These are phyloP conservation scores for Dinothrombium tinctorium DNA, from an alignment of 1,140 invertebrate genomes.

Conservation along the genomic window DNA sequence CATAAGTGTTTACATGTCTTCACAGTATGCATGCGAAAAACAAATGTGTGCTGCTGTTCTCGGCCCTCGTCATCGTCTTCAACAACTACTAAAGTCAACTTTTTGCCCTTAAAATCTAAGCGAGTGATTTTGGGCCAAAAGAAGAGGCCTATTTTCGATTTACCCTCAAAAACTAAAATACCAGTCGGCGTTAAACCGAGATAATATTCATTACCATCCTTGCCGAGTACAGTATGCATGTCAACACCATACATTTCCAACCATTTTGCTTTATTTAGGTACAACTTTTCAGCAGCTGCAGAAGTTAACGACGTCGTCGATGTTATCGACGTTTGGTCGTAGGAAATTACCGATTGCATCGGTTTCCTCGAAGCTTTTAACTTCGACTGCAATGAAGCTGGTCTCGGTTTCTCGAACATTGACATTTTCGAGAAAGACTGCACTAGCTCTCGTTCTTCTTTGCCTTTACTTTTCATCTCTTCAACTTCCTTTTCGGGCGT, in stretches of 20 bases:
- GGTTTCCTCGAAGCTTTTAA: no score
- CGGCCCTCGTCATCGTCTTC: conserved; percentile 83
- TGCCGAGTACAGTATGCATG: conserved; percentile 50
- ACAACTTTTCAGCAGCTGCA: conserved; percentile 42
- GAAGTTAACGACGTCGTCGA: conserved; percentile 19
- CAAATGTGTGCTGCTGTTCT: conserved; percentile 79
- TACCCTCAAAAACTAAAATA: conserved; percentile 79
- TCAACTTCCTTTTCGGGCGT: no score
- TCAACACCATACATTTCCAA: conserved; percentile 61
- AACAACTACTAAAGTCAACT: conserved; percentile 74
- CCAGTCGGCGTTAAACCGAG: conserved; percentile 90
- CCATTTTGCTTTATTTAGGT: conserved; percentile 54
- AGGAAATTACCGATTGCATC: no score
- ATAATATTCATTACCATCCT: conserved; percentile 89
- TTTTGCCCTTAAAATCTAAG: conserved; percentile 87
- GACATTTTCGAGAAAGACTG: no score
- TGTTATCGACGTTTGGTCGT: conserved; percentile 3
- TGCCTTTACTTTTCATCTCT: no score
- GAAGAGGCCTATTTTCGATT: conserved; percentile 92
- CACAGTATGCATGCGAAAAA: conserved; percentile 32
- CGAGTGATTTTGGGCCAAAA: conserved; percentile 95
- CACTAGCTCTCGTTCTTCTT: no score
- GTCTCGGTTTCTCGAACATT: no score
- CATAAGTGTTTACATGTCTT: conserved; percentile 89
- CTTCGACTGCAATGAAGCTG: no score